phyloP scores from a whole-genome alignment of 2,113 vertebrate species.

The Dipodomys merriami region DNA sequence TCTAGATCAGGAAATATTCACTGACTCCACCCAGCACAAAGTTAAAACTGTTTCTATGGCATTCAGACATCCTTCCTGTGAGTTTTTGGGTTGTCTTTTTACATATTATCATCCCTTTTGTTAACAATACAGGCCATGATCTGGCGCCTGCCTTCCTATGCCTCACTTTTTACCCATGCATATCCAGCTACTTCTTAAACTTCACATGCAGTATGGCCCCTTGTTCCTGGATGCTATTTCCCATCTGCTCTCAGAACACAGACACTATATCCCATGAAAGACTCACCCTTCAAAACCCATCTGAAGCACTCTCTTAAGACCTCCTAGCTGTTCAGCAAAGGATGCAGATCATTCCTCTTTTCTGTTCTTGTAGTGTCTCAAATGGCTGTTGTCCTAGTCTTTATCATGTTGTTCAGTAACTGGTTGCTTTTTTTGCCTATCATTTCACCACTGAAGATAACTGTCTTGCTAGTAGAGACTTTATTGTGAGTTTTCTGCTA shows the following conservation, averaged over 20 bases:
- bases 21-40: background rate
- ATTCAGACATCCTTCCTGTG: background rate
- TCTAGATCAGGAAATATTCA: background rate
- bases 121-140: background rate
- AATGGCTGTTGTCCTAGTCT: no score
- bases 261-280: background rate
- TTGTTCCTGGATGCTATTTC: background rate
- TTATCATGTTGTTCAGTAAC: background rate
- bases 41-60: background rate
- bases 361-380: background rate
- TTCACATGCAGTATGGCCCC: fast-evolving
- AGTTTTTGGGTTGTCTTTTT: background rate
- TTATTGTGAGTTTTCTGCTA: background rate
- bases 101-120: background rate
- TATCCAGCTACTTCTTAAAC: background rate
- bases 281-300: background rate
- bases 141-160: background rate
- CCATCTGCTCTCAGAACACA: background rate
- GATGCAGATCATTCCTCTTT: background rate
- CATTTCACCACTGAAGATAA: background rate
- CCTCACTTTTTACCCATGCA: background rate
- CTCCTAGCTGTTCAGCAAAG: background rate
- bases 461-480: background rate
- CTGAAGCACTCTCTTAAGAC: background rate
- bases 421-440: background rate